Conservation (phyloP, 2,113 vertebrate species). For the Cricetomys ansorgei region DNA sequence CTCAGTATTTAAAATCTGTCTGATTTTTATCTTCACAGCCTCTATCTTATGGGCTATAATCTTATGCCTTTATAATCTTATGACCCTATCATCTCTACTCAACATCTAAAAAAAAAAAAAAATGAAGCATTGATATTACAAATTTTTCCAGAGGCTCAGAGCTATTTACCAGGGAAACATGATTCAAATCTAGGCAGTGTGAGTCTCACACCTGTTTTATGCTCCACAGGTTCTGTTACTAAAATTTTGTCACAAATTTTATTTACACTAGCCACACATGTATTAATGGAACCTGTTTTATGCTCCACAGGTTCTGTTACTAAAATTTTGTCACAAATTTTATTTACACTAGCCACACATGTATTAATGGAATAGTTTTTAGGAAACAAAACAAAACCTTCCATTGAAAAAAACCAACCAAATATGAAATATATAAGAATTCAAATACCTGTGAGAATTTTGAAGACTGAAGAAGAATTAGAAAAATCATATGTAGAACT, state of each 20-base stretch:
- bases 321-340: background rate
- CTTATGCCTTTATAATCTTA: no score
- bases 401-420: background rate
- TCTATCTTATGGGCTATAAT: fast-evolving
- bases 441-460: background rate
- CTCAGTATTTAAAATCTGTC: background rate
- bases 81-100: background rate
- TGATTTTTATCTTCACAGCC: background rate
- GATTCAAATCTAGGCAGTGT: background rate
- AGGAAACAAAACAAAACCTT: background rate
- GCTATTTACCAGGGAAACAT: background rate
- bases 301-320: background rate
- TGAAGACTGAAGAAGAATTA: background rate
- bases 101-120: background rate
- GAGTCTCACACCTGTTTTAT: background rate
- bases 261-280: background rate
- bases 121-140: fast-evolving
- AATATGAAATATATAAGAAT: background rate
- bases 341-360: background rate
- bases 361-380: background rate
- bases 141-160: background rate
- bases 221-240: background rate
- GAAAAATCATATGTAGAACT: background rate
- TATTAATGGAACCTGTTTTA: background rate
- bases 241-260: background rate